A percentile compares a stretch with the other conserved stretches of the same genome.
phyloP scores from a whole-genome alignment of 1,140 invertebrate genomes.

The Drosophila nasuta region DNA sequence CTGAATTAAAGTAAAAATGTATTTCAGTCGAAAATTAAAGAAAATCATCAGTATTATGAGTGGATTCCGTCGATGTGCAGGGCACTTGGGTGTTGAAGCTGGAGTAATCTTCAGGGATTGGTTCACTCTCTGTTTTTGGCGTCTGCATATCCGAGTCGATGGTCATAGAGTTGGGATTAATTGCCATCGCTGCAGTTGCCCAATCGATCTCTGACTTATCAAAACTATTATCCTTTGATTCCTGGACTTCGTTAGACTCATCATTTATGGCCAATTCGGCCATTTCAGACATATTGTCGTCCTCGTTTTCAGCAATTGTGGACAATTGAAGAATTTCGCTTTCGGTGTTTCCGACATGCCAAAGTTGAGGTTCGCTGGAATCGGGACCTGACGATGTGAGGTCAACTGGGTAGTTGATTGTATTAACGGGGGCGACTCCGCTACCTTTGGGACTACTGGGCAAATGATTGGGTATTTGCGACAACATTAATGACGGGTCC shows the following conservation, averaged over 20 bases:
- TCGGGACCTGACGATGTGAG: neutral
- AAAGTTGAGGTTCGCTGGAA: neutral
- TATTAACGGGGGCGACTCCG: neutral
- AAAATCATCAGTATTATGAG: constrained; percentile 2
- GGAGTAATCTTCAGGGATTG: constrained; percentile 36
- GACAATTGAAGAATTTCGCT: too few relatives aligned
- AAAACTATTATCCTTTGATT: neutral
- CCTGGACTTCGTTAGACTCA: neutral
- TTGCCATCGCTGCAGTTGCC: neutral
- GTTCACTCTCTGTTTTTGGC: constrained; percentile 12
- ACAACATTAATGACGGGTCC: neutral
- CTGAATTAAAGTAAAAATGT: neutral
- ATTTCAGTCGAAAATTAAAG: neutral
- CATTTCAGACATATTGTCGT: neutral
- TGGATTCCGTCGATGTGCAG: constrained; percentile 53
- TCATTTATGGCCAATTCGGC: neutral
- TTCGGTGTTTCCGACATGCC: neutral
- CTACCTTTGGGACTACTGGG: neutral
- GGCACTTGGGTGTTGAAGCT: constrained; percentile 51
- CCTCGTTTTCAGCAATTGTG: neutral
- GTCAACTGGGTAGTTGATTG: neutral
- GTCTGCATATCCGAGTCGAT: constrained; percentile 8
- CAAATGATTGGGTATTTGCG: neutral
- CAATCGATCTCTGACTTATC: constrained; percentile 19
- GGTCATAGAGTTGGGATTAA: constrained; percentile 52